Evolutionary conservation across 2,797 vertebrate genomes (phyloP), one percentile per base, ranked within the genome.

Genomic region (Urocyon cinereoargenteus): DNA sequence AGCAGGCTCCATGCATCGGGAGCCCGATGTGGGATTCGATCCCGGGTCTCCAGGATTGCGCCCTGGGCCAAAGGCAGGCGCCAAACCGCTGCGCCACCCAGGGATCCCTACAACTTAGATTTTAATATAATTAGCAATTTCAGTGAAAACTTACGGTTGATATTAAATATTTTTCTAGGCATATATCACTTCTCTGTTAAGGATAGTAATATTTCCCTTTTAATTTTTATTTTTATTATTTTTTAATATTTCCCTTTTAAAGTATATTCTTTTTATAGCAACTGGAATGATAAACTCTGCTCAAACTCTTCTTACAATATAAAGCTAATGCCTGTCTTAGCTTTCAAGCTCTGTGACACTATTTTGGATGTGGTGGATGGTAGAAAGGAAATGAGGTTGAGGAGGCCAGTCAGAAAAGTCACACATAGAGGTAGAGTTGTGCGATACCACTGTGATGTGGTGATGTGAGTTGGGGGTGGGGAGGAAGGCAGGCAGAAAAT

Each of bases 181-280:
- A 6, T 53, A 40, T 88, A 81, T 64, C 49, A 87, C 70, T 94
- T 94, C 75, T 16, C 57, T 96, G 40, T 96, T 68, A 79, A 96
- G 75, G 36, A 55, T 87, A 95, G n/a, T 86, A 84, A 77, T 95
- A 94, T 59, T 94, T 97, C 49, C 78, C n/a, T 75, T 90, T 91
- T 59, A 95, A 75, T 75, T 95, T 85, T 19, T 6, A 45, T 84
- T 36, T 86, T 93, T 78, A 45, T 45, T 45, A 45, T 45, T 45
- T 45, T 45, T 45, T 45, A 45, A 45, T 95, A 93, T 59, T 93
- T 97, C 49, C 61, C 53, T 75, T 89, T 92, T 70, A 94, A 79
- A 89, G 21, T 87, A 79, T 90, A 90, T 96, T 83, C 28, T 86
- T 55, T 85, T 94, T 86, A 86, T 86, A 90, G 86, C 68, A 94